A percentile compares a stretch with the other conserved stretches of the same genome.
These are phyloP conservation scores for Dendroctonus ponderosae DNA, from an alignment of 1,140 invertebrate genomes.

Conservation along the genomic window DNA sequence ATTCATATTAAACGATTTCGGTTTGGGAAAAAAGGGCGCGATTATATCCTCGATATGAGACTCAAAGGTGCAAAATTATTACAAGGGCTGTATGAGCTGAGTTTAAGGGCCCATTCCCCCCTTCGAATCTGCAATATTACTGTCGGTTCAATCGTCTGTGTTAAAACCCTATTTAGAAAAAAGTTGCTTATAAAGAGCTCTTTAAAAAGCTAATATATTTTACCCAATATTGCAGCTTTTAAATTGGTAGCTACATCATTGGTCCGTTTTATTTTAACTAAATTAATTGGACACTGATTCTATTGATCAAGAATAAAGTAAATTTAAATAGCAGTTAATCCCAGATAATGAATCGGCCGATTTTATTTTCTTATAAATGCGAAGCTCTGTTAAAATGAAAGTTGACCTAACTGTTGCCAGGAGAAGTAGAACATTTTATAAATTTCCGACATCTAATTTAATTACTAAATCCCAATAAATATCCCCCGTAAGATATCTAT, in stretches of 20 bases:
- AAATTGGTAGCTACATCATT: slow-evolving; percentile 10
- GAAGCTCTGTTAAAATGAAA: too few species aligned
- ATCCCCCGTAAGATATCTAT: too few species aligned
- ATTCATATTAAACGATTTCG: slow-evolving; percentile 37
- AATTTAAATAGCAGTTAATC: too few species aligned
- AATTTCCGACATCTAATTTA: too few species aligned
- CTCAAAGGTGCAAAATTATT: slow-evolving; percentile 47
- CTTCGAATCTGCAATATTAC: slow-evolving; percentile 25
- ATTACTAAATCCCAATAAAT: too few species aligned
- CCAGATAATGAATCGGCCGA: too few species aligned
- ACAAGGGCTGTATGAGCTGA: slow-evolving; percentile 39
- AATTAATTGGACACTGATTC: neutral
- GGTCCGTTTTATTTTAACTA: neutral
- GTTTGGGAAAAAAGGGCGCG: slow-evolving; percentile 27
- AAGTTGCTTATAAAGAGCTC: slow-evolving; percentile 32
- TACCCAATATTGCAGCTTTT: slow-evolving; percentile 20
- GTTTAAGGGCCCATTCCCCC: slow-evolving; percentile 30
- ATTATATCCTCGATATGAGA: slow-evolving; percentile 32
- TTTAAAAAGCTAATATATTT: slow-evolving; percentile 23
- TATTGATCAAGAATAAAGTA: neutral
- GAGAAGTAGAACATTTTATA: too few species aligned
- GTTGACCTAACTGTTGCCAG: too few species aligned
- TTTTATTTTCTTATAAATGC: too few species aligned
- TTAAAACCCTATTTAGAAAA: slow-evolving; percentile 35
- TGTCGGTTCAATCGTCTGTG: slow-evolving; percentile 33